A percentile compares a stretch with the other conserved stretches of the same genome.
Conservation (phyloP, 2,113 vertebrate species). For the Chelonoidis abingdonii region DNA sequence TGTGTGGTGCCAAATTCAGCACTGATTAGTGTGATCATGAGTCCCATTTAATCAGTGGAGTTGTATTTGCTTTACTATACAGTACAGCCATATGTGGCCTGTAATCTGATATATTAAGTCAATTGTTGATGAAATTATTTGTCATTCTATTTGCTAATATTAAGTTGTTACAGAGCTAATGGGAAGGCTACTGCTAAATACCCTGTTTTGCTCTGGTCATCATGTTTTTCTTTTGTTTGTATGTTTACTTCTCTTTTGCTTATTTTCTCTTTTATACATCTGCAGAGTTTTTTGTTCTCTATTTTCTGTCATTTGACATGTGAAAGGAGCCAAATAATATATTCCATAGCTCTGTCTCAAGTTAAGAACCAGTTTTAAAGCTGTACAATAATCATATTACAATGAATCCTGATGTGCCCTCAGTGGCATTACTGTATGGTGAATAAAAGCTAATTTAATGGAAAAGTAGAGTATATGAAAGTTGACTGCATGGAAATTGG, state of each 20-base stretch:
- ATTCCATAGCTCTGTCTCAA: slow-evolving; percentile 57
- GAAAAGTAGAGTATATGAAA: slow-evolving; percentile 55
- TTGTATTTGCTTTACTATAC: slow-evolving; percentile 26
- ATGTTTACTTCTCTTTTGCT: slow-evolving; percentile 52
- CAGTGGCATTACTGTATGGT: slow-evolving; percentile 25
- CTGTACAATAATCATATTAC: slow-evolving; percentile 57
- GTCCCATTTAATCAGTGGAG: not conserved
- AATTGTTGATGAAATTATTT: slow-evolving; percentile 21
- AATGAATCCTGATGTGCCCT: slow-evolving; percentile 42
- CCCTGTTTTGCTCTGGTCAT: slow-evolving; percentile 33
- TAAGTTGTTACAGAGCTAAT: slow-evolving; percentile 56
- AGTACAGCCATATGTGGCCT: slow-evolving; percentile 20
- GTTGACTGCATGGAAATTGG: slow-evolving; percentile 71
- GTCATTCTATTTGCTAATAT: slow-evolving; percentile 49
- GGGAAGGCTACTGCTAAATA: slow-evolving; percentile 40
- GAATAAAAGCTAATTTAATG: slow-evolving; percentile 69
- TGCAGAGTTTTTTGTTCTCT: slow-evolving; percentile 13
- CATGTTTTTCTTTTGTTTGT: not conserved
- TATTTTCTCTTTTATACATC: slow-evolving; percentile 34
- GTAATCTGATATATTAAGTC: slow-evolving; percentile 33
- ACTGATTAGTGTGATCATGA: not conserved
- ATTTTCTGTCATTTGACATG: slow-evolving; percentile 49
- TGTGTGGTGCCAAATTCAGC: slow-evolving; percentile 4
- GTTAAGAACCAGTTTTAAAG: slow-evolving; percentile 45
- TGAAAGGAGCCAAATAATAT: slow-evolving; percentile 46